Conservation (phyloP, 1,140 invertebrate species). For the Colletes gigas region DNA sequence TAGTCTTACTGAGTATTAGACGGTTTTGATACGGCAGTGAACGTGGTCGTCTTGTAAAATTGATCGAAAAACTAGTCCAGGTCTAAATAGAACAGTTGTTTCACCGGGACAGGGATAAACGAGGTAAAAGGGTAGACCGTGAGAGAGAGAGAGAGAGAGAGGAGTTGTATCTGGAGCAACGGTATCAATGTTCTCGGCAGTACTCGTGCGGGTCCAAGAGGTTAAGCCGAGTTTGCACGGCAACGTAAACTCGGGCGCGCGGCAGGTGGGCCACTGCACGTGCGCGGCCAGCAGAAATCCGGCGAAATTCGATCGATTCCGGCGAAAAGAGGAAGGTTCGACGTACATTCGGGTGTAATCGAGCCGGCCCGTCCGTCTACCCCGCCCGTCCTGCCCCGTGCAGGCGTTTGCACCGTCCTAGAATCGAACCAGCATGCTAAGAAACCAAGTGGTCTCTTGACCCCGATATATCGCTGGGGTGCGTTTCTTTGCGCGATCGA, state of each 20-base stretch:
- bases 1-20: too few species aligned
- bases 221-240: slow-evolving; percentile 50
- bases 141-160: not conserved
- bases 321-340: slow-evolving; percentile 54
- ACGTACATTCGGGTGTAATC: slow-evolving; percentile 51
- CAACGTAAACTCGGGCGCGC: slow-evolving; percentile 45
- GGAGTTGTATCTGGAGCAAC: slow-evolving; percentile 37
- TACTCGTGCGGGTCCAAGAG: slow-evolving; percentile 38
- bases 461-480: slow-evolving; percentile 55
- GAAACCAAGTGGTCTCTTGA: slow-evolving; percentile 59
- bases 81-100: slow-evolving; percentile 3
- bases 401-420: slow-evolving; percentile 21
- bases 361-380: not conserved
- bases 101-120: not conserved
- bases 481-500: slow-evolving; percentile 56
- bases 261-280: slow-evolving; percentile 67
- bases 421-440: slow-evolving; percentile 32
- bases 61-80: too few species aligned
- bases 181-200: slow-evolving; percentile 39
- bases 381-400: not conserved
- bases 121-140: not conserved
- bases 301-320: slow-evolving; percentile 69
- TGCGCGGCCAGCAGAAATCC: slow-evolving; percentile 60
- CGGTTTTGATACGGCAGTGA: too few species aligned
- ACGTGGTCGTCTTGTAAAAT: too few species aligned